phyloP scores from a whole-genome alignment of 2,888 invertebrate genomes.

The Scaptomyza parva region DNA sequence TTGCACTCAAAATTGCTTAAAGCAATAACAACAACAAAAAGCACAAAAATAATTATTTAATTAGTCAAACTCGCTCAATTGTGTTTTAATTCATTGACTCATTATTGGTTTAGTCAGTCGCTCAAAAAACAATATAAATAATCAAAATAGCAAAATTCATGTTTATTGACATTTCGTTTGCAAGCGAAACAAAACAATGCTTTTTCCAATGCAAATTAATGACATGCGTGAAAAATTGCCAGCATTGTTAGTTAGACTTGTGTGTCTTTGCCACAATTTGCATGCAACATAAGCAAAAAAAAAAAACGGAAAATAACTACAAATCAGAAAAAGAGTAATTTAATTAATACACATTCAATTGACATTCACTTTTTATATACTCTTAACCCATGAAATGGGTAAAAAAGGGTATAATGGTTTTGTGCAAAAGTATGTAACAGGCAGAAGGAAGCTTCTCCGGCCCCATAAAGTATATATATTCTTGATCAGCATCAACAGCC shows the following conservation, averaged over 20 bases:
- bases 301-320: background rate
- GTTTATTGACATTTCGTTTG: constrained; percentile 13
- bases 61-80: constrained; percentile 28
- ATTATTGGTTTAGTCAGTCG: background rate
- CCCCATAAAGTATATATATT: no score
- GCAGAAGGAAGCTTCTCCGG: no score
- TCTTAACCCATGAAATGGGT: no score
- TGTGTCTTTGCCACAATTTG: constrained; percentile 37
- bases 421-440: no score
- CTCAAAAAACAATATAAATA: background rate
- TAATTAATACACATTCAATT: constrained; percentile 44
- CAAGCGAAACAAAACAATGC: constrained; percentile 20
- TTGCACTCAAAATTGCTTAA: constrained; percentile 22
- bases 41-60: constrained; percentile 13
- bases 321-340: constrained; percentile 17
- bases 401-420: no score
- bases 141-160: constrained; percentile 2
- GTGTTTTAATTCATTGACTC: constrained; percentile 5
- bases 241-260: constrained; percentile 26
- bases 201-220: constrained; percentile 9
- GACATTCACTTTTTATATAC: background rate
- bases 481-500: no score
- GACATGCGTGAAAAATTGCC: constrained; percentile 16
- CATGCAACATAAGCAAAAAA: constrained; percentile 25
- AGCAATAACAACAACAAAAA: background rate